A percentile compares a stretch with the other conserved stretches of the same genome.
These are phyloP conservation scores for Amphimallon solstitiale DNA, from an alignment of 2,888 invertebrate genomes.

Conservation along the genomic window DNA sequence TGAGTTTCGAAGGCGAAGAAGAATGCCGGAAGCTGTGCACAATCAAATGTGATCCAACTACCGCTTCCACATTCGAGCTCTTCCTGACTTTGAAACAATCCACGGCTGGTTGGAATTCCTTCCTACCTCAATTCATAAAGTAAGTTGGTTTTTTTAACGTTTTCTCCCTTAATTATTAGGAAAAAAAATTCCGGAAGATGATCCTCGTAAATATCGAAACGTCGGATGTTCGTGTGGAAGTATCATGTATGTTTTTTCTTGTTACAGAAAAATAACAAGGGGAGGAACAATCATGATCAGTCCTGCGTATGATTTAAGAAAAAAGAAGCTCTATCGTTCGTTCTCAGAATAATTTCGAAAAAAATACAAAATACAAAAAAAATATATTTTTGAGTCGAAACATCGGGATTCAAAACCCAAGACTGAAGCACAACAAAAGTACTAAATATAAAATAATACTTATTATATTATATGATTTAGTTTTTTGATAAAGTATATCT, in stretches of 20 bases:
- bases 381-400: neutral
- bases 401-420: slow-evolving; percentile 7
- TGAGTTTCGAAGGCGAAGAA: slow-evolving; percentile 81
- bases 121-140: slow-evolving; percentile 91
- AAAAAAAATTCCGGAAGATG: neutral
- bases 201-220: neutral
- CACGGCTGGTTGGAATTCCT: slow-evolving; percentile 85
- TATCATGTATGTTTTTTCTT: slow-evolving; percentile 60
- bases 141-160: slow-evolving; percentile 68
- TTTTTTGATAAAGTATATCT: slow-evolving; percentile 42
- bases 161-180: too few relatives aligned
- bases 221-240: neutral
- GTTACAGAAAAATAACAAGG: slow-evolving; percentile 82
- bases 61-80: slow-evolving; percentile 91
- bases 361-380: neutral
- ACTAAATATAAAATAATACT: slow-evolving; percentile 11
- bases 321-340: slow-evolving; percentile 86
- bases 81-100: slow-evolving; percentile 89
- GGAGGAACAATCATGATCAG: slow-evolving; percentile 90
- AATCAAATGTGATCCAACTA: slow-evolving; percentile 86
- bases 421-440: slow-evolving; percentile 32
- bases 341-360: slow-evolving; percentile 42
- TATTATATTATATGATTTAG: slow-evolving; percentile 13
- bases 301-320: slow-evolving; percentile 87
- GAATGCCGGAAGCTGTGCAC: slow-evolving; percentile 79